These are phyloP conservation scores for Crenichthys baileyi DNA, from an alignment of 2,797 vertebrate genomes.

Conservation along the genomic window DNA sequence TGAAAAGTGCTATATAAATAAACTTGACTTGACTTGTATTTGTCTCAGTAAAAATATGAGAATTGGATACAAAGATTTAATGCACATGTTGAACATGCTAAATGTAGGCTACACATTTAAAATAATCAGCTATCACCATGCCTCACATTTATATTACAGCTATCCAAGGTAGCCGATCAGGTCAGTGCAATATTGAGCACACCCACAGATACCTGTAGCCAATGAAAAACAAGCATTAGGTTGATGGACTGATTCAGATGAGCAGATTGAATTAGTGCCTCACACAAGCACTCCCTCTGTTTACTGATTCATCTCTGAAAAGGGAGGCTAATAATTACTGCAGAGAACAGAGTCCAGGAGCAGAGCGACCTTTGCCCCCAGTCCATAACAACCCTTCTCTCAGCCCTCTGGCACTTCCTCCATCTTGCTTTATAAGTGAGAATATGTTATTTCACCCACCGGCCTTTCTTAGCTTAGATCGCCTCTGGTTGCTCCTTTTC, in stretches of 20 bases:
- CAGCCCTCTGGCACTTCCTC: slow-evolving; percentile 39
- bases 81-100: too few relatives aligned
- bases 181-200: not conserved
- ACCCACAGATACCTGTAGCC: not conserved
- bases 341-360: slow-evolving; percentile 52
- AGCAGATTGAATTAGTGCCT: not conserved
- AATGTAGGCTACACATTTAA: too few relatives aligned
- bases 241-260: not conserved
- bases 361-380: slow-evolving; percentile 46
- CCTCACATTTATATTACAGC: too few relatives aligned
- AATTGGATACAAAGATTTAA: too few relatives aligned
- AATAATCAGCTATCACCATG: too few relatives aligned
- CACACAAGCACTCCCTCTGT: not conserved
- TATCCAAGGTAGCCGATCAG: not conserved
- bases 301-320: slow-evolving; percentile 8
- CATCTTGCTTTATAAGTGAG: slow-evolving; percentile 53
- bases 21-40: too few relatives aligned
- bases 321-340: slow-evolving; percentile 64
- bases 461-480: slow-evolving; percentile 6
- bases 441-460: slow-evolving; percentile 35
- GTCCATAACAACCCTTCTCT: slow-evolving; percentile 28
- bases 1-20: too few relatives aligned
- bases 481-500: not conserved
- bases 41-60: too few relatives aligned
- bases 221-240: not conserved